A percentile compares a stretch with the other conserved stretches of the same genome.
These are phyloP conservation scores for Heterodera schachtii DNA, from an alignment of 1,140 invertebrate species.

Conservation along the genomic window DNA sequence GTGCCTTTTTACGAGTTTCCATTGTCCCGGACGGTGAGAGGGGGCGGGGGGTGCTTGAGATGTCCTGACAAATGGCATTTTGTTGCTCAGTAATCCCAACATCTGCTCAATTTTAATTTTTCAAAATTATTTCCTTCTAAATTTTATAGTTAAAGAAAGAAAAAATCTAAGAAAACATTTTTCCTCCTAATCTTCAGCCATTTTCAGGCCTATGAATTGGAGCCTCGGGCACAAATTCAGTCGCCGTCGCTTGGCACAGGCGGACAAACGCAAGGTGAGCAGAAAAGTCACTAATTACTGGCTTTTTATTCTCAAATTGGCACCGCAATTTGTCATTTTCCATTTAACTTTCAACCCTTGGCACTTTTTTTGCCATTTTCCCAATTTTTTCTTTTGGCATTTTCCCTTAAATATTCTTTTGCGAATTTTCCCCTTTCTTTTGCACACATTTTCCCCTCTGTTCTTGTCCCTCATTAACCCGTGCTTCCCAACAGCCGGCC, in stretches of 20 bases:
- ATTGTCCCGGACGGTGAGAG: too few relatives aligned
- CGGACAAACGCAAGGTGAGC: not conserved
- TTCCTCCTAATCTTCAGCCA: not conserved
- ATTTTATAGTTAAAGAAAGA: too few relatives aligned
- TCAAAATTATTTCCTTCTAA: too few relatives aligned
- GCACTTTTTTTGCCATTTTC: not conserved
- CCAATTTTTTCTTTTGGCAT: not conserved
- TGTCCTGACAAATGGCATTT: too few relatives aligned
- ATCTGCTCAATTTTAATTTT: too few relatives aligned
- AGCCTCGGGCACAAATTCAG: conserved; percentile 40
- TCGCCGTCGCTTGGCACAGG: not conserved
- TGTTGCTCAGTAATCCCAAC: too few relatives aligned
- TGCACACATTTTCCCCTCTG: conserved; percentile 7
- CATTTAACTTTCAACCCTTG: not conserved
- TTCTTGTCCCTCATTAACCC: not conserved
- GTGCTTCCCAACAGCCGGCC: not conserved
- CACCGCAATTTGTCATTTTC: not conserved
- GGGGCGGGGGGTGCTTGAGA: too few relatives aligned
- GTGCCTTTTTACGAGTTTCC: too few relatives aligned
- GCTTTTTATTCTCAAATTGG: not conserved
- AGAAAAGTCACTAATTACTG: not conserved
- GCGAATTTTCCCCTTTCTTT: not conserved
- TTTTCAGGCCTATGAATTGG: conserved; percentile 49
- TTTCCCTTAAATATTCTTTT: not conserved
- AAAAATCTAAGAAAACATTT: not conserved